Evolutionary conservation across 2,888 invertebrate species (phyloP), one percentile per base, ranked within the genome.

Genomic region (Morpho deidamia): DNA sequence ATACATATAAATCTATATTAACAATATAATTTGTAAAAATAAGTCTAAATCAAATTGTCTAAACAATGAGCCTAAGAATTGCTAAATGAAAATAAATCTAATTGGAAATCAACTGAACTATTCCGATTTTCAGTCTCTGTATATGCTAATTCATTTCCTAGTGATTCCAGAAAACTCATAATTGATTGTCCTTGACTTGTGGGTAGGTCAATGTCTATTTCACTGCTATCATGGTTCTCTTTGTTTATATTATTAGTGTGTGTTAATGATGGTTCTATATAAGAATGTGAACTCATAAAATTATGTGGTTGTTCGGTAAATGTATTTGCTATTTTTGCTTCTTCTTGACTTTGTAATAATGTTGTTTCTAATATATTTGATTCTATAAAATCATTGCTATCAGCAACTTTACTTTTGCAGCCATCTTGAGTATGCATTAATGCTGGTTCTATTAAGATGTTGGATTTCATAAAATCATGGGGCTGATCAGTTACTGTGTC

Each of bases 81-180:
- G 69, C 78, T 74, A 78, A 85, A 86, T 56, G 84, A 76, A 70
- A 86, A 88, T 69, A 87, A 73, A 67, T 87, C 88, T 63, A 88
- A 62, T 58, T 85, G 83, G 64, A 86, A 86, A 66, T 88, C 87
- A 62, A 82, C 79, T 66, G 73, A 60, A 69, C 74, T 82, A 71
- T 75, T 81, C 71, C 82, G 83, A 70, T 81, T 80, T 63, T 83
- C 83, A 74, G 83, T 78, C 69, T 81, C 86, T 45, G 85, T 78
- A 63, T 81, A 85, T 44, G 76, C 71, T 43, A 86, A 65, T 61
- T 84, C 85, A 67, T 77, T 85, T 51, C 80, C 78, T 63, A 87
- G 68, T 7, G 81, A 72, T 44, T 87, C 87, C 67, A 87, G 74
- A 66, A 87, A 87, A 67, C 82, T 83, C 65, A 88, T 75, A 65